Conservation (phyloP, 1,140 invertebrate species). For the Probaryconus sp. region DNA sequence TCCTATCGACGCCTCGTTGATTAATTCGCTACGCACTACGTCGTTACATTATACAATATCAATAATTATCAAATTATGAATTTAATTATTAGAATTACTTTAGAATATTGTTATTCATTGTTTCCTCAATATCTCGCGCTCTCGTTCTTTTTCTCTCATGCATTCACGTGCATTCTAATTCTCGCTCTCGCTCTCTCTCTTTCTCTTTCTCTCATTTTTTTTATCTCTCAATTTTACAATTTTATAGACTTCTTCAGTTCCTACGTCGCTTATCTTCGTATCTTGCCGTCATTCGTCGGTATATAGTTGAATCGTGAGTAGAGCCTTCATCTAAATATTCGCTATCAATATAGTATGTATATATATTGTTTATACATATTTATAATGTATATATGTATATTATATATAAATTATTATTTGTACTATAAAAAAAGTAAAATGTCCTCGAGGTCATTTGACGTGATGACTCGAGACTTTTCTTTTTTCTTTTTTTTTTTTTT, state of each 20-base stretch:
- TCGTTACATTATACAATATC: constrained; percentile 78
- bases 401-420: constrained; percentile 76
- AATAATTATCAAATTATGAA: constrained; percentile 79
- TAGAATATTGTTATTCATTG: constrained; percentile 78
- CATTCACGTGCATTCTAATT: constrained; percentile 25
- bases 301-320: constrained; percentile 78
- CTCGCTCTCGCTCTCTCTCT: constrained; percentile 31
- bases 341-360: constrained; percentile 66
- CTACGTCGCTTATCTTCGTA: constrained; percentile 41
- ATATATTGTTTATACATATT: constrained; percentile 70
- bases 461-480: constrained; percentile 57
- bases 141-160: constrained; percentile 6
- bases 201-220: constrained; percentile 12
- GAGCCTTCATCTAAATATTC: constrained; percentile 72
- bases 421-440: constrained; percentile 75
- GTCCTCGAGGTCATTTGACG: constrained; percentile 61
- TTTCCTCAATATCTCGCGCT: constrained; percentile 36
- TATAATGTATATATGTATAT: constrained; percentile 69
- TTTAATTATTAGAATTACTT: constrained; percentile 79
- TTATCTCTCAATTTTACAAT: constrained; percentile 50
- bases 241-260: constrained; percentile 41
- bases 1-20: constrained; percentile 67
- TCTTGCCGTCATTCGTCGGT: constrained; percentile 60
- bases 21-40: constrained; percentile 75
- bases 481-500: constrained; percentile 18